Evolutionary conservation across 2,888 invertebrate species (phyloP).

Genomic region (Ferdinandea cuprea): DNA sequence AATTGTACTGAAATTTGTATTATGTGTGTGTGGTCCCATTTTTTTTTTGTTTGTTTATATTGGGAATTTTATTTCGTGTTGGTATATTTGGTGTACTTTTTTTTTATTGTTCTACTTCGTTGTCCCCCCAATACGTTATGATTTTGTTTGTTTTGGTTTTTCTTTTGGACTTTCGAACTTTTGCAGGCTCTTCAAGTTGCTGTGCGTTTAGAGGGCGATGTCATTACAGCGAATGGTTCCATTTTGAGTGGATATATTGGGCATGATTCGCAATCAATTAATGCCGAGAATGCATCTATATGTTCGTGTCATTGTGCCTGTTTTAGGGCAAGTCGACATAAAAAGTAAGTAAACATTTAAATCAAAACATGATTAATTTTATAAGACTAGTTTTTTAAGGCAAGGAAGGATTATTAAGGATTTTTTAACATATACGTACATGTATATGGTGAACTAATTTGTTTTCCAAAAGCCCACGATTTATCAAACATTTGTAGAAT

Average conservation of each 20-base stretch:
- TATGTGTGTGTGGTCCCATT: constrained; percentile 68
- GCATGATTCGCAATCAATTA: constrained; percentile 81
- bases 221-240: constrained; percentile 96
- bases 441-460: too few relatives aligned
- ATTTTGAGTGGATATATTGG: constrained; percentile 89
- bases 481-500: too few relatives aligned
- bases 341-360: constrained; percentile 79
- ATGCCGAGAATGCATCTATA: constrained; percentile 82
- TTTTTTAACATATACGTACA: too few relatives aligned
- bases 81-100: constrained; percentile 29
- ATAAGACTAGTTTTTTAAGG: too few relatives aligned
- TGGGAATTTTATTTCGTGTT: constrained; percentile 32
- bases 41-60: constrained; percentile 17
- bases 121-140: constrained; percentile 65
- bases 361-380: too few relatives aligned
- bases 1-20: constrained; percentile 50
- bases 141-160: constrained; percentile 68
- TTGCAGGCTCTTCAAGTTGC: constrained; percentile 95
- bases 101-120: constrained; percentile 51
- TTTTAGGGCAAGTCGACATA: constrained; percentile 83
- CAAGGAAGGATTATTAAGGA: too few relatives aligned
- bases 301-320: constrained; percentile 83
- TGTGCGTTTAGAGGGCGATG: constrained; percentile 97
- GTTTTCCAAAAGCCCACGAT: too few relatives aligned
- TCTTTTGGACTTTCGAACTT: constrained; percentile 62